Percentiles rank a stretch among this genome's conserved stretches.
phyloP scores from a whole-genome alignment of 1,140 invertebrate species.

The Plectrocnemia conspersa region DNA sequence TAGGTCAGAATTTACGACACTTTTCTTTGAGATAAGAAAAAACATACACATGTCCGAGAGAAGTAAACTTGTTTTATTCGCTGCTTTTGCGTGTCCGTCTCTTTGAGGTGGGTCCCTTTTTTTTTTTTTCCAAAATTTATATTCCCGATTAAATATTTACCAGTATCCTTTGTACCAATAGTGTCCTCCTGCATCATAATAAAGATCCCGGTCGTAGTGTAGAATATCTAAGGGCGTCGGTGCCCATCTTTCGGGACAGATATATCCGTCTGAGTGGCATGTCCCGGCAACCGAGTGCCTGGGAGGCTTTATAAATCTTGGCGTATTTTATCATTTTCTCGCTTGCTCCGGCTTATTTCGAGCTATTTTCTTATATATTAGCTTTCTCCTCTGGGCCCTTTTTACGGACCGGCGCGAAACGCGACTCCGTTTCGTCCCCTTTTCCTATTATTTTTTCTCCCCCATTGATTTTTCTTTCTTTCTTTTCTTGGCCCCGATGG shows the following conservation, averaged over 20 bases:
- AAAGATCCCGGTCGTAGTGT: not conserved
- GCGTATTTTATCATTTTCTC: not conserved
- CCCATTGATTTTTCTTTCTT: not conserved
- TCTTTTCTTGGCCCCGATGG: no score
- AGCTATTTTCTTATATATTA: constrained; percentile 13
- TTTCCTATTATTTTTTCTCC: not conserved
- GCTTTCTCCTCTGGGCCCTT: constrained; percentile 8
- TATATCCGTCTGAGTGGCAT: not conserved
- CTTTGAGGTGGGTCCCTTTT: no score
- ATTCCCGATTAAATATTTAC: no score
- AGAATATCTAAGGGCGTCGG: not conserved
- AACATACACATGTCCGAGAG: no score
- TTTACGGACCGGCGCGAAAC: constrained; percentile 4
- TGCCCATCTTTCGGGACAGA: not conserved
- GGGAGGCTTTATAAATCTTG: constrained; percentile 6
- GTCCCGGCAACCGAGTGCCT: not conserved
- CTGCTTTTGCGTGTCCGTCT: no score
- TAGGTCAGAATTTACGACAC: no score
- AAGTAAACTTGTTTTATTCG: no score
- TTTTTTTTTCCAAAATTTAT: no score
- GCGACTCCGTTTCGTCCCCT: constrained; percentile 1
- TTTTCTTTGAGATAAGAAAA: no score
- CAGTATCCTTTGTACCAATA: no score
- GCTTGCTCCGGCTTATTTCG: constrained; percentile 5
- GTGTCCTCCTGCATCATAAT: no score